Base-by-base conservation (phyloP, 2,113 vertebrate genomes). In the Sceloporus tristichus region DNA sequence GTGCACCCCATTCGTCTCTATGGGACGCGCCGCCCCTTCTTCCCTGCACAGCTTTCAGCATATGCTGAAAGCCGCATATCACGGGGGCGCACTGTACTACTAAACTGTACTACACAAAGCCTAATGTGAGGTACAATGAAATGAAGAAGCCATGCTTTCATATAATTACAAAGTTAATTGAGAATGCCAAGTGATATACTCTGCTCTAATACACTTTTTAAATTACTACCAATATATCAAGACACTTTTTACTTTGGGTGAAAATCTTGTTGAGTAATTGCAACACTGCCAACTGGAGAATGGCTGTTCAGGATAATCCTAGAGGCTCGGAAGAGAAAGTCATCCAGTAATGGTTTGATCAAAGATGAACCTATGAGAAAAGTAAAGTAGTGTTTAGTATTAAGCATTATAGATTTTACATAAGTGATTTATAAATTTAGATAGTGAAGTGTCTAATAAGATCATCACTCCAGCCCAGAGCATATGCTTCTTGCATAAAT, bases 251-350 rank as follows among this genome's bases (percentile, higher is more conserved):
- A 99, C 99, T 99, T 99, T 92, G 99, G 99, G 93, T 99, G 98
- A 94, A 99, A 99, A 94, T 99, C 98, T 91, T 98, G 97, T 85
- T 99, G 98, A 93, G 97, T 98, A 91, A 98, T 97, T 71, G 98
- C 97, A 53, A 97, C 97, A 78, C 97, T 98, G 89, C 98, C 97
- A 77, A 98, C 98, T 77, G 98, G 97, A 91, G 98, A 99, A 94
- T 98, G 98, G 93, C 98, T 99, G 88, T 99, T 99, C 96, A 99
- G 97, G 94, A 99, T 99, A 92, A 99, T 99, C 92, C 98, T 98
- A n/a, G 99, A 99, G 40, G 99, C 99, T 94, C 98, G 97, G 96
- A 99, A 99, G 89, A 99, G 97, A 96, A 99, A 99, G 95, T 99
- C 99, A 95, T 99, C 99, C 94, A 99, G 91, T 88, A 99, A 95